Evolutionary conservation across 2,888 invertebrate species (phyloP), one percentile per base, ranked within the genome.

Genomic region (Drosophila atripex): DNA sequence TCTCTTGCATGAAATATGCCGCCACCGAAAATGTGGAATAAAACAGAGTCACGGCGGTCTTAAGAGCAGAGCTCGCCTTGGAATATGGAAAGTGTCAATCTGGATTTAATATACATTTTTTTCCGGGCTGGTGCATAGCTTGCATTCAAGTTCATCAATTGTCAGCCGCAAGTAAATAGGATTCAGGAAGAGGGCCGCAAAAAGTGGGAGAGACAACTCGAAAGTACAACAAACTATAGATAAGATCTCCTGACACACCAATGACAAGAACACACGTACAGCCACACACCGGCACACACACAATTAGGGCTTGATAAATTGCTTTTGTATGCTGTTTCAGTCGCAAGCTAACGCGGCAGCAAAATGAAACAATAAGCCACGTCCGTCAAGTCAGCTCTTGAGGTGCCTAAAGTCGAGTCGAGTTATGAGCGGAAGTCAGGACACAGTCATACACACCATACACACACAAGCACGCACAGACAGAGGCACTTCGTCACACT

Each of bases 251-350:
- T 73, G 78, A 80, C 80, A 84, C 69, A 71, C 71, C 84, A 86
- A 75, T 77, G 86, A 86, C 86, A 82, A 73, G 70, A 71, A 71
- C 75, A 64, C 47, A 70, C 54, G 21, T 49, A 60, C 28, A 57
- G 32, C 50, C 39, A 30, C 50, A 30, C 51, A 32, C 49, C n/a
- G 45, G 54, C 50, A 66, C 71, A 73, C 66, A 77, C 63, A 87
- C 83, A 88, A 86, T 88, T 88, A 87, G 79, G 84, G 73, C 77
- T 71, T 88, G 86, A 88, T 83, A 87, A 88, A 87, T 88, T 86
- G 75, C 78, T 77, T 77, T 88, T 83, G 78, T 83, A 77, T 88
- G 85, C 83, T 84, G 80, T 80, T 74, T 59, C 74, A 83, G 75
- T 77, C 77, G 75, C 69, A 77, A 75, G 71, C 75, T 45, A 69